Percentiles rank a stretch among this genome's conserved stretches.
phyloP scores from a whole-genome alignment of 2,888 invertebrate genomes.

The Glaucopsyche alexis region DNA sequence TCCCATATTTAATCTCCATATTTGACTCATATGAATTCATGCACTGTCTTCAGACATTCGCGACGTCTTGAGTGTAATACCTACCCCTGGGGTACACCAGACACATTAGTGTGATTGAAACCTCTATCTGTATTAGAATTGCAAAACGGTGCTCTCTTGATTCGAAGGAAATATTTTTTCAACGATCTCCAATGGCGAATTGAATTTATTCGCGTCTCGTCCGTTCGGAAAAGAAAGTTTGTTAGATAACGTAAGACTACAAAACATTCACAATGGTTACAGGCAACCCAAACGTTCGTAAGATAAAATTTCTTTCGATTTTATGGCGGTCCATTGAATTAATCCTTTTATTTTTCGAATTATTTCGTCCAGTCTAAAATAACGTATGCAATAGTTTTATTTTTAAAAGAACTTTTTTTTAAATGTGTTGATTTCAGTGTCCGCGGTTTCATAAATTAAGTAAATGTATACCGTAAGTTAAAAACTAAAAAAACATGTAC shows the following conservation, averaged over 20 bases:
- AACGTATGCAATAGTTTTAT: no score
- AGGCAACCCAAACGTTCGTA: not conserved
- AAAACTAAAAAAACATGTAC: no score
- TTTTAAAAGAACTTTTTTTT: no score
- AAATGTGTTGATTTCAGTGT: no score
- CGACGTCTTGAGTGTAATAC: conserved; percentile 37
- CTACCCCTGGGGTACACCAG: conserved; percentile 38
- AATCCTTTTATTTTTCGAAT: not conserved
- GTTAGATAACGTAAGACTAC: not conserved
- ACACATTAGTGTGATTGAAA: conserved; percentile 75
- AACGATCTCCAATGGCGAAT: conserved; percentile 36
- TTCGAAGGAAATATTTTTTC: conserved; percentile 52
- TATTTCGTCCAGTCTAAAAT: not conserved
- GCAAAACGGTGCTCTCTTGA: conserved; percentile 71
- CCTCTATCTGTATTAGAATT: conserved; percentile 73
- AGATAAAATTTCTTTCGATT: not conserved
- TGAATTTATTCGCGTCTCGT: conserved; percentile 36
- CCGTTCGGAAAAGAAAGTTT: not conserved
- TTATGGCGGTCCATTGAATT: not conserved
- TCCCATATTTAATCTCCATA: conserved; percentile 3
- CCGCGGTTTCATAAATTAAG: no score
- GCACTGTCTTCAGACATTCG: conserved; percentile 31
- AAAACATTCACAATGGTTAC: conserved; percentile 6
- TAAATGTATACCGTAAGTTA: no score
- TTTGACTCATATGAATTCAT: conserved; percentile 7